Percentiles rank a stretch among this genome's conserved stretches.
Conservation (phyloP, 2,888 invertebrate genomes). For the Nomada goodeniana region DNA sequence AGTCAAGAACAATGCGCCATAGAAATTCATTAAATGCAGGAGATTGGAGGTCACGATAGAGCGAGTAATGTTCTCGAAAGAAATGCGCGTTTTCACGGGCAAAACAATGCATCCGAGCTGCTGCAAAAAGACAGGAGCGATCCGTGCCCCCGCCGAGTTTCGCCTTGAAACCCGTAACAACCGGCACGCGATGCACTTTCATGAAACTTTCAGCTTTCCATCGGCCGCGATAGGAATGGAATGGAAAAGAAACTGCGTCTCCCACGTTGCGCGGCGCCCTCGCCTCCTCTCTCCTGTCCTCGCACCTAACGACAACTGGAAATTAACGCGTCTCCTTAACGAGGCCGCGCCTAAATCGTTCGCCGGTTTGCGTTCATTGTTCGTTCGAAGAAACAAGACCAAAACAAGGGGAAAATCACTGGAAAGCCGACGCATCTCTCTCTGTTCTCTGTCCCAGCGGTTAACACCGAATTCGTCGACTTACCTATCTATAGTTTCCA, state of each 20-base stretch:
- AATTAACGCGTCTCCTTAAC: slow-evolving; percentile 35
- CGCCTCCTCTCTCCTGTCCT: too few relatives aligned
- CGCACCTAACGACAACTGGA: not conserved
- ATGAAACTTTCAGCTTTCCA: slow-evolving; percentile 83
- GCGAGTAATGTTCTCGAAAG: slow-evolving; percentile 45
- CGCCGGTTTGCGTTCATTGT: slow-evolving; percentile 26
- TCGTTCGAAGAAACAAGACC: slow-evolving; percentile 21
- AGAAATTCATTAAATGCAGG: not conserved
- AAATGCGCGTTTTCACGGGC: not conserved
- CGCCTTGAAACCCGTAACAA: slow-evolving; percentile 67
- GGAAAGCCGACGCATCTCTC: slow-evolving; percentile 44
- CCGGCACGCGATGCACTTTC: slow-evolving; percentile 81
- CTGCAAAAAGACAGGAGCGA: not conserved
- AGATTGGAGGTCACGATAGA: not conserved
- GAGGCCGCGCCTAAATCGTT: slow-evolving; percentile 55
- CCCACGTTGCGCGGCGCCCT: slow-evolving; percentile 60
- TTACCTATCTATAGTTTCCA: slow-evolving; percentile 34
- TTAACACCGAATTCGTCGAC: slow-evolving; percentile 13
- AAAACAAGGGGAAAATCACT: slow-evolving; percentile 50
- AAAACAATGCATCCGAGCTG: not conserved
- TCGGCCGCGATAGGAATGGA: slow-evolving; percentile 73
- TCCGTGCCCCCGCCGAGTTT: slow-evolving; percentile 19
- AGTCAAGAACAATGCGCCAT: not conserved
- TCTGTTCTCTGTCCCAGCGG: not conserved
- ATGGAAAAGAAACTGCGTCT: slow-evolving; percentile 72